Evolutionary conservation across 2,113 vertebrate genomes (phyloP).

Genomic region (Syrmaticus mikado): DNA sequence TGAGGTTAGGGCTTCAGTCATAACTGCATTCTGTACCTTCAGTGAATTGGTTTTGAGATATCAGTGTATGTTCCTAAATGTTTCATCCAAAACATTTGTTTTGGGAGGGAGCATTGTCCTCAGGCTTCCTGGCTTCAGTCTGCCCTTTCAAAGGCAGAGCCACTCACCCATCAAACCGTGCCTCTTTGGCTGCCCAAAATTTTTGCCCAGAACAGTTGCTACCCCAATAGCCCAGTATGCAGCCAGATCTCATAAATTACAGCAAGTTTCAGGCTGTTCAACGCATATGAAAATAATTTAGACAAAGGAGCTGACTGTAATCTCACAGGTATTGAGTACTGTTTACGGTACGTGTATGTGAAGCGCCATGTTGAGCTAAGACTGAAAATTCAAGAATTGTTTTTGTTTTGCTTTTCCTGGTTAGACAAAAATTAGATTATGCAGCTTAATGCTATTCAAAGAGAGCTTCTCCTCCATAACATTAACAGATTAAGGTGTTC

Average conservation of each 20-base stretch:
- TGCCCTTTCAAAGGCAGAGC: neutral
- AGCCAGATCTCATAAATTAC: neutral
- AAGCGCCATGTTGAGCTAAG: neutral
- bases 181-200: neutral
- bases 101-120: neutral
- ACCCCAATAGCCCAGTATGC: neutral
- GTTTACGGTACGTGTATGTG: neutral
- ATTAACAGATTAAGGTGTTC: constrained; percentile 57
- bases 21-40: neutral
- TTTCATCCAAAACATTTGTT: neutral
- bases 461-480: neutral
- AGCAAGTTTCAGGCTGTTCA: neutral
- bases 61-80: accelerated
- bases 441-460: constrained; percentile 44
- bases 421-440: constrained; percentile 59
- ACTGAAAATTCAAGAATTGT: neutral
- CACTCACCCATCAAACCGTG: neutral
- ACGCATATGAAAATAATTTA: neutral
- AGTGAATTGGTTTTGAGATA: neutral
- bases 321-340: neutral
- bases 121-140: neutral
- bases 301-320: neutral
- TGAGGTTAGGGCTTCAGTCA: neutral
- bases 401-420: constrained; percentile 23
- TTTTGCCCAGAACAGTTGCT: neutral